Base-by-base conservation (phyloP, 2,888 invertebrate genomes). In the Hyppa rectilinea region DNA sequence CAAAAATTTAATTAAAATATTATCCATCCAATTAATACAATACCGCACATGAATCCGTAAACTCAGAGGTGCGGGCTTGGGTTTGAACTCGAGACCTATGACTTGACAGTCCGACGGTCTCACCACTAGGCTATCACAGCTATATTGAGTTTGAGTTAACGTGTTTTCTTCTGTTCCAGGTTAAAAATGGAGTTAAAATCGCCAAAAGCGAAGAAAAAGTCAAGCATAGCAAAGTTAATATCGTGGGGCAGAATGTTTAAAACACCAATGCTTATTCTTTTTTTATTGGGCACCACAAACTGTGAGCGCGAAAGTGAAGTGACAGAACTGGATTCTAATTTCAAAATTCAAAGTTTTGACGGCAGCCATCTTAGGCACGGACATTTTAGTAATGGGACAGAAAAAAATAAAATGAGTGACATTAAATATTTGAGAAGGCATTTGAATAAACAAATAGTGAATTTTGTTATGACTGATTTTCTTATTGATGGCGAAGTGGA, bases 401-500 rank as follows among this genome's bases (percentile, higher is more conserved):
- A 85, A 31, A 89, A 82, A 77, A 89, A 88, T 50, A 91, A 88
- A 80, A 86, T 95, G 38, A 94, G 90, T 91, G 95, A 95, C 66
- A 93, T 95, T 75, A 93, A 90, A 63, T 94, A 91, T 91, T 89
- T 95, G 82, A 89, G 93, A 65, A 84, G 94, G n/a, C 91, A 92
- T 89, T 89, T 96, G 73, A 94, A 93, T 75, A 93, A 87, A 78
- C 93, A 94, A 70, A 92, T 96, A 64, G 92, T 95, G 62, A 97
- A 97, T 90, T 97, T 97, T 91, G 93, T 97, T 78, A 96, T 97
- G 89, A 96, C 96, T 29, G 97, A 97, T 86, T 94, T 95, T 62
- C 92, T 98, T 72, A 90, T 96, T 68, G 98, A 98, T 88, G 98
- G 98, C 4, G 97, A 98, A 88, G 92, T 97, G 80, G 97, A 98